Conservation (phyloP, 2,888 invertebrate genomes). For the Hyposoter dolosus region DNA sequence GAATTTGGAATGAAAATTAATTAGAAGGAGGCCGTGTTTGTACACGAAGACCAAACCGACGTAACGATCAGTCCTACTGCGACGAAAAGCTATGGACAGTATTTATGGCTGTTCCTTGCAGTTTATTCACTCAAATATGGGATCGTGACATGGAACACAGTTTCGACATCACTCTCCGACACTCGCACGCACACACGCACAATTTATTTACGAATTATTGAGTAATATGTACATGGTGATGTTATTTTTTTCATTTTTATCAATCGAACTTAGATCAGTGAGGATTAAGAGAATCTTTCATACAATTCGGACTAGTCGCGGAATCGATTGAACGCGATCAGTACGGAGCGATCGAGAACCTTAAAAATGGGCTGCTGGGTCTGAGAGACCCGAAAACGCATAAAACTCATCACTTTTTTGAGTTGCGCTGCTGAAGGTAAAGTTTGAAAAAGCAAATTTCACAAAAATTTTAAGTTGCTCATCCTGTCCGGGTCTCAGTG, state of each 20-base stretch:
- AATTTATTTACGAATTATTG: constrained; percentile 32
- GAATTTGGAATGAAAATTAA: not conserved
- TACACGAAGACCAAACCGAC: not conserved
- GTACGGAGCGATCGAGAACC: not conserved
- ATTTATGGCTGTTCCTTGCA: not conserved
- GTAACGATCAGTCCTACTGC: not conserved
- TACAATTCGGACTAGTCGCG: constrained; percentile 49
- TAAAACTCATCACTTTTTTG: not conserved
- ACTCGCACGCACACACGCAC: constrained; percentile 17
- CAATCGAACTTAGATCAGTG: constrained; percentile 22
- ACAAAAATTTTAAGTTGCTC: not conserved
- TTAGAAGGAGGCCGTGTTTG: not conserved
- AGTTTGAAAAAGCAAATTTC: not conserved
- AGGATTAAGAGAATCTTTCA: constrained; percentile 14
- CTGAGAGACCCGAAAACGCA: not conserved
- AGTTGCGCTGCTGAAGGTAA: not conserved
- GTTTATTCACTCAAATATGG: not conserved
- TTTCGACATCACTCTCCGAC: constrained; percentile 35
- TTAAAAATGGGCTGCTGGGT: not conserved
- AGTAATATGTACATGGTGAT: constrained; percentile 56
- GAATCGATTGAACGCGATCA: constrained; percentile 5
- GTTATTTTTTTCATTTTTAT: constrained; percentile 44
- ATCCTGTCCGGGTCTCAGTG: not conserved
- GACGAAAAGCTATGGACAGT: not conserved
- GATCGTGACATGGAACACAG: constrained; percentile 34